A percentile compares a stretch with the other conserved stretches of the same genome.
Conservation (phyloP, 2,888 invertebrate species). For the Cataglyphis cursor region DNA sequence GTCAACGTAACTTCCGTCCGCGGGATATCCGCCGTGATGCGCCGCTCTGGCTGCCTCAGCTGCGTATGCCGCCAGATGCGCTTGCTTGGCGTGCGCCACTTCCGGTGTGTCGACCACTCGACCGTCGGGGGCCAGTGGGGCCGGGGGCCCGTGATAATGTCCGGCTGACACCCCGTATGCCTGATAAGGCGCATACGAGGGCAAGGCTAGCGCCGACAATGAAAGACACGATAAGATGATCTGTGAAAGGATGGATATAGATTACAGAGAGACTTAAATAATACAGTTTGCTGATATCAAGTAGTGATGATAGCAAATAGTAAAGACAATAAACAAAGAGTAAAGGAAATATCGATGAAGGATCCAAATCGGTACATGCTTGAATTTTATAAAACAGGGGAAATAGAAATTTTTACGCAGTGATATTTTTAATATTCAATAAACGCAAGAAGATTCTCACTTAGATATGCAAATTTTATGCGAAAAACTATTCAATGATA, state of each 20-base stretch:
- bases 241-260: conserved; percentile 53
- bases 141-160: conserved; percentile 79
- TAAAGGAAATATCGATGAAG: neutral
- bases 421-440: neutral
- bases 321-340: neutral
- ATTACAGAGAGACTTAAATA: conserved; percentile 5
- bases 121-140: conserved; percentile 79
- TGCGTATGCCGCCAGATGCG: conserved; percentile 79
- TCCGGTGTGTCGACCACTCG: conserved; percentile 83
- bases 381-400: neutral
- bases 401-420: neutral
- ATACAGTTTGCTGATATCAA: neutral
- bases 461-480: neutral
- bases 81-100: conserved; percentile 83
- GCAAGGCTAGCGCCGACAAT: conserved; percentile 66
- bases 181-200: conserved; percentile 66
- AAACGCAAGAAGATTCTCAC: neutral
- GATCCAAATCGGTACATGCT: neutral
- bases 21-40: conserved; percentile 28
- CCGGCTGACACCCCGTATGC: conserved; percentile 50
- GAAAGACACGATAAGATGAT: conserved; percentile 67
- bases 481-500: neutral
- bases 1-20: conserved; percentile 27
- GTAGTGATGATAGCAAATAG: neutral
- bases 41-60: conserved; percentile 78